Evolutionary conservation across 2,113 vertebrate genomes (phyloP).

Genomic region (Ornithorhynchus anatinus): DNA sequence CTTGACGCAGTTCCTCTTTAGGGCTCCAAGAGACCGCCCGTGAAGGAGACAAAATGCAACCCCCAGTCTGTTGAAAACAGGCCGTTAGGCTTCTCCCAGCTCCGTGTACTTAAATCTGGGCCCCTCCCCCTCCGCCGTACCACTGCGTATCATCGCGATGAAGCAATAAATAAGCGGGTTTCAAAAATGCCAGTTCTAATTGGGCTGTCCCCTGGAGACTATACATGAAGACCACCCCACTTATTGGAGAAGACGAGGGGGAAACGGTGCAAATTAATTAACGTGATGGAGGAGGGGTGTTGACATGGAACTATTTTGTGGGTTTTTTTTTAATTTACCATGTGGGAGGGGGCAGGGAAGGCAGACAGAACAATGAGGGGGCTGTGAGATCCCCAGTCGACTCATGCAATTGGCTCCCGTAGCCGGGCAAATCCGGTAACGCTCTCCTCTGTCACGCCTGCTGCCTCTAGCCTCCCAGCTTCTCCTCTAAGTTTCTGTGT

Average conservation of each 20-base stretch:
- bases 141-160: no score
- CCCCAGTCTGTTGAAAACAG: no score
- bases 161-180: no score
- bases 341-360: neutral
- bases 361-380: neutral
- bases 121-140: no score
- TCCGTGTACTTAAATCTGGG: no score
- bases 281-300: neutral
- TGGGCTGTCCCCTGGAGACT: neutral
- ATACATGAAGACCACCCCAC: rapidly evolving
- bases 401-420: neutral
- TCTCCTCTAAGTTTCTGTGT: neutral
- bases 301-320: neutral
- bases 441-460: neutral
- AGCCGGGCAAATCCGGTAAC: conserved; percentile 6
- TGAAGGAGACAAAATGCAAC: no score
- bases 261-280: neutral
- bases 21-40: no score
- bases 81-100: no score
- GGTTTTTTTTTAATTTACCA: neutral
- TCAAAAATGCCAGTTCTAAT: rapidly evolving
- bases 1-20: no score
- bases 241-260: neutral
- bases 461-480: neutral
- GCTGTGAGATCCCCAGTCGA: neutral